Conservation (phyloP, 2,888 invertebrate genomes). For the Andrena marginata region DNA sequence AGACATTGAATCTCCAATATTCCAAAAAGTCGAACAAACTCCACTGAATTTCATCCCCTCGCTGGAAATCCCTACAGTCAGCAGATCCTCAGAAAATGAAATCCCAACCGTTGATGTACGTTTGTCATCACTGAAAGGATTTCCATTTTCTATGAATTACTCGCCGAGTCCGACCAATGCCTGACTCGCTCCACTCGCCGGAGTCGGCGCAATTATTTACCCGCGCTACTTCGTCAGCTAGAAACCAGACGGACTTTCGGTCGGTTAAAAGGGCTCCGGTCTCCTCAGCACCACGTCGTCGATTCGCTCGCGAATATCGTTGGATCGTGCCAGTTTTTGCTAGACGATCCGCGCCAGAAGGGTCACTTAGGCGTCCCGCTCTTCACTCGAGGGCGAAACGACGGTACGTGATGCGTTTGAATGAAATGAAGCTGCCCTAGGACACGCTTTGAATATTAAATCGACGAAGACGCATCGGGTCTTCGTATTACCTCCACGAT, state of each 20-base stretch:
- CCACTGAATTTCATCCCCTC: no score
- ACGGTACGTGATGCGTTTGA: neutral
- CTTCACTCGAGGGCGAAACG: slow-evolving; percentile 1
- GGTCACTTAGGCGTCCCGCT: neutral
- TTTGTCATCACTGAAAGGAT: no score
- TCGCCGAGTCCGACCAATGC: neutral
- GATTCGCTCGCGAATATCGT: neutral
- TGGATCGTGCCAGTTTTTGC: neutral
- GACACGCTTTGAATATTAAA: neutral
- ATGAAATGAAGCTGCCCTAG: neutral
- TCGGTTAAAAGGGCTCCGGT: neutral
- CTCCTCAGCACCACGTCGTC: neutral
- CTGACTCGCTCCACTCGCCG: neutral
- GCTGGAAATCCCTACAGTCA: no score
- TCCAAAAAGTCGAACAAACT: no score
- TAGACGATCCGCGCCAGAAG: neutral
- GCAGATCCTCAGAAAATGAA: no score
- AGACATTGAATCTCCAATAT: no score
- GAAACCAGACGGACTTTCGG: neutral
- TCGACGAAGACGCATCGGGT: neutral
- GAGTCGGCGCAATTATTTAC: neutral
- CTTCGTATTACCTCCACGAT: neutral
- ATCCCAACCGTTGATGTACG: no score
- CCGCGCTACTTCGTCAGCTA: neutral
- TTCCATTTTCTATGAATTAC: neutral